Base-by-base conservation (phyloP, 2,797 vertebrate species). In the Ctenopoma multispine region DNA sequence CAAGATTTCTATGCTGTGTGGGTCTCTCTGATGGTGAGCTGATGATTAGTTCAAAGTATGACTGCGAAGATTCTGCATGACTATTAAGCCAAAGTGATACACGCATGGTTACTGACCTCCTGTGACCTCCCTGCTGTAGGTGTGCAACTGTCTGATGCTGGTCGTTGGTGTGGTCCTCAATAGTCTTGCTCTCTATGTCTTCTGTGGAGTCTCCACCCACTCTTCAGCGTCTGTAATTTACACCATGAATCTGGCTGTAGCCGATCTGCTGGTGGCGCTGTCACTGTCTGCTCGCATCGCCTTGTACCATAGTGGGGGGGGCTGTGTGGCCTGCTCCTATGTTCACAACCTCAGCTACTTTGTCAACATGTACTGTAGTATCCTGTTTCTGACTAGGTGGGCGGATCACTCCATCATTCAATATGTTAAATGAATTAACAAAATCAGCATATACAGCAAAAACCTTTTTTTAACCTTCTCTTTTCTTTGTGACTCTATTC, bases 341-440 rank as follows among this genome's bases (percentile, higher is more conserved):
- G 90, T 97, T 1, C 97, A 98, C 74, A 94, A 96, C 79, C 96
- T 99, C 81, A 94, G 95, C 86, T 99, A 99, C 90, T 98, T 98
- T 51, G 96, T 98, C 83, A 99, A 99, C 91, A 97, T 98, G 97
- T 97, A 99, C 89, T 98, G 97, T 69, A 98, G 97, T 84, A 96
- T 97, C 62, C 94, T 99, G 66, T 98, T 99, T 85, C 90, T 99
- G 75, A 99, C 97, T 59, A 92, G 90, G 90, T 91, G 59, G 5
- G 87, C 36, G 29, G 0, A 0, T 1, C 43, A 1, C 10, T 11
- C n/a, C 12, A 3, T 21, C 8, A 18, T 3, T 38, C n/a, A 9
- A 0, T 15, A 4, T 50, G 21, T 18, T 1, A 54, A 24, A 15
- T 49, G 0, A 43, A 34, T 18, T 11, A 0, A 12, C 8, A 2